phyloP scores from a whole-genome alignment of 2,888 invertebrate species.

The Nephrotoma appendiculata region DNA sequence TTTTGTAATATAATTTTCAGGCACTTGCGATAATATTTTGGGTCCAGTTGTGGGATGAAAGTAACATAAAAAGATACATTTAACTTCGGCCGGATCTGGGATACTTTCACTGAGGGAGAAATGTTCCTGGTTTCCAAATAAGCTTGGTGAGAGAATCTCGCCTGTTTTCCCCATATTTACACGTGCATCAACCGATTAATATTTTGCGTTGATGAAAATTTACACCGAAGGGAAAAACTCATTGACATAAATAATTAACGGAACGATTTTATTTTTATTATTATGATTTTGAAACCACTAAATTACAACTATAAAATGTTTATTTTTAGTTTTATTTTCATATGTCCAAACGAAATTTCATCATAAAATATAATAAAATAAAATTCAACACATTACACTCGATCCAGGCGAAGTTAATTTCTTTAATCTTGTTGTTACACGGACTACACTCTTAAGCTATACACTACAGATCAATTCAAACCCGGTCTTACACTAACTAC shows the following conservation, averaged over 20 bases:
- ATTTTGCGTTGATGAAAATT: background rate
- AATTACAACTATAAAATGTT: background rate
- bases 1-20: constrained; percentile 62
- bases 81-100: constrained; percentile 25
- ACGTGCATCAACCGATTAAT: background rate
- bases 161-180: background rate
- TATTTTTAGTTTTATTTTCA: background rate
- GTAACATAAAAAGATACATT: constrained; percentile 66
- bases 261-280: background rate
- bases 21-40: constrained; percentile 67
- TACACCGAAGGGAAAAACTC: background rate
- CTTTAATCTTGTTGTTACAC: background rate
- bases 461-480: background rate
- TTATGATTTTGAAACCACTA: background rate
- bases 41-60: constrained; percentile 63
- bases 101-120: background rate
- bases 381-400: background rate
- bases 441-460: background rate
- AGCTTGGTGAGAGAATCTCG: background rate
- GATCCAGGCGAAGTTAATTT: background rate
- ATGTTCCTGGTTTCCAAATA: background rate
- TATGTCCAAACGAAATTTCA: background rate
- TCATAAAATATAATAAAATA: background rate
- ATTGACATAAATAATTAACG: background rate
- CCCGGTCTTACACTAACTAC: background rate